These are phyloP conservation scores for Nesoenas mayeri DNA, from an alignment of 2,113 vertebrate genomes.

Conservation along the genomic window DNA sequence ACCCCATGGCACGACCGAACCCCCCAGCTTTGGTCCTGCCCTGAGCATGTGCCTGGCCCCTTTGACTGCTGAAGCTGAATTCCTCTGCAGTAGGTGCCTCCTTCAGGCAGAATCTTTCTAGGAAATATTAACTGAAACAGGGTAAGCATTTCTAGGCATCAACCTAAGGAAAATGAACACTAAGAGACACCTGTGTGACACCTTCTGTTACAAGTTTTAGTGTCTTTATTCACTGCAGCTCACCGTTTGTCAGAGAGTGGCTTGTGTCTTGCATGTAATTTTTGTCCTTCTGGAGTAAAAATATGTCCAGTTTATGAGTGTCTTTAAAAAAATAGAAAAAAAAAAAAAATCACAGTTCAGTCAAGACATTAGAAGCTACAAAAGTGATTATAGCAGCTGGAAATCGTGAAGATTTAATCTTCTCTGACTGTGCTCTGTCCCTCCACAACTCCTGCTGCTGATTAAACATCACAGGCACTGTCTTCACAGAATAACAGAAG, in stretches of 20 bases:
- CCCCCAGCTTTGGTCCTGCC: neutral
- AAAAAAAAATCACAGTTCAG: neutral
- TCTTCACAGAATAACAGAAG: neutral
- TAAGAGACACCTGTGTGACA: neutral
- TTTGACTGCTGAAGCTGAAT: neutral
- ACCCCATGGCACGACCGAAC: rapidly evolving
- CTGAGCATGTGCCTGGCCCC: neutral
- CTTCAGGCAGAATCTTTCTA: neutral
- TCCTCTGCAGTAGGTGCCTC: neutral
- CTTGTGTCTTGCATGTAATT: neutral
- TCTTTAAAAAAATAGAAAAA: neutral
- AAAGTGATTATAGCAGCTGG: neutral
- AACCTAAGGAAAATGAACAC: neutral
- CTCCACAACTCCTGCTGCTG: neutral
- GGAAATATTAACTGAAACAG: neutral
- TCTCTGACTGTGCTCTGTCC: neutral
- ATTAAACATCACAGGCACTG: neutral
- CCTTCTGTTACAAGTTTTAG: neutral
- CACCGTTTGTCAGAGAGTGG: neutral
- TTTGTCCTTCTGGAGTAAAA: neutral
- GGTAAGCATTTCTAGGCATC: neutral
- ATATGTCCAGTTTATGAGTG: neutral
- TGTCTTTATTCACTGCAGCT: neutral
- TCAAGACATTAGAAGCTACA: neutral
- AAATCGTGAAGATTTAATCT: conserved; percentile 25